phyloP scores from a whole-genome alignment of 2,888 invertebrate genomes.

The Macaria liturata region DNA sequence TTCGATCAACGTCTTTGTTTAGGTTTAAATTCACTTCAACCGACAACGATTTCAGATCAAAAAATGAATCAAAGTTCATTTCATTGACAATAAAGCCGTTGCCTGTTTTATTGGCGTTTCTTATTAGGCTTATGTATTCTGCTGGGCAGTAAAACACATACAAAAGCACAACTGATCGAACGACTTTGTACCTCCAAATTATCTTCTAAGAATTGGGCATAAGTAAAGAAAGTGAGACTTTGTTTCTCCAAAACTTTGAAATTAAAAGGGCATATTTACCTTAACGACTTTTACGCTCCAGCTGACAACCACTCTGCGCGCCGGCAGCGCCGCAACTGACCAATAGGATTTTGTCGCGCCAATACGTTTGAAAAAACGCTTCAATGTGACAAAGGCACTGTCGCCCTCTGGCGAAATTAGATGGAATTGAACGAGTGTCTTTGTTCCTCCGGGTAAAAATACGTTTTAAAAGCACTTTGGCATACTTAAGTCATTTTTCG shows the following conservation, averaged over 20 bases:
- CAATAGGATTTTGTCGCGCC: conserved; percentile 15
- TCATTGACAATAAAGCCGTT: too few relatives aligned
- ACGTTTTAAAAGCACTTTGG: background rate
- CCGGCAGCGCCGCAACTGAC: conserved; percentile 16
- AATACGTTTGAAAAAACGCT: conserved; percentile 7
- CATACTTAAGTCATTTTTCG: background rate
- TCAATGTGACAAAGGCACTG: conserved; percentile 6
- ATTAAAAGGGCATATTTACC: conserved; percentile 15
- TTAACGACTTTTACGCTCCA: background rate
- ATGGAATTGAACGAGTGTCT: background rate
- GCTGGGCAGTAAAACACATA: too few relatives aligned
- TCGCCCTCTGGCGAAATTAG: conserved; percentile 11
- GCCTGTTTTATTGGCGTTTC: too few relatives aligned
- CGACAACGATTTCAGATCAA: too few relatives aligned
- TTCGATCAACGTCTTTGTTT: too few relatives aligned
- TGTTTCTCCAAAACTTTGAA: conserved; percentile 4
- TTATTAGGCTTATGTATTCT: too few relatives aligned
- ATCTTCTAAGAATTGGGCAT: too few relatives aligned
- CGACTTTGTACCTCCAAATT: too few relatives aligned
- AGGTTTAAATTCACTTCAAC: too few relatives aligned
- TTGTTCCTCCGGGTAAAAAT: conserved; percentile 1
- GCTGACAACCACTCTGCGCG: conserved; percentile 11
- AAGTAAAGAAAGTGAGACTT: too few relatives aligned
- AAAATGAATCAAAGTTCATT: too few relatives aligned
- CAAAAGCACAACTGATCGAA: background rate